phyloP scores from a whole-genome alignment of 1,140 invertebrate genomes.

The Heliconius himera region DNA sequence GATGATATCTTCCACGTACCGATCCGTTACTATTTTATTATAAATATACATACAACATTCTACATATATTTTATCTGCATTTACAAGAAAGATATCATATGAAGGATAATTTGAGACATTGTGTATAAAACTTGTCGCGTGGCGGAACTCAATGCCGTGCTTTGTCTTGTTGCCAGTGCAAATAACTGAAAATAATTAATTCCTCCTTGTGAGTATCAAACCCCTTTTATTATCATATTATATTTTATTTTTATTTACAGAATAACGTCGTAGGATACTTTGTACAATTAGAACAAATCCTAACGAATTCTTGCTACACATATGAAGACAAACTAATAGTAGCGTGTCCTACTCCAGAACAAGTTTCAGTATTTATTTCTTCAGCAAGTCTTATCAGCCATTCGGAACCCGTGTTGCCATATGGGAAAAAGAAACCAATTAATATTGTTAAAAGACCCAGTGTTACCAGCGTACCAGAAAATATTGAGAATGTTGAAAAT shows the following conservation, averaged over 20 bases:
- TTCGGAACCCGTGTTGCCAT: slow-evolving; percentile 71
- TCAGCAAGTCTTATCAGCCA: slow-evolving; percentile 85
- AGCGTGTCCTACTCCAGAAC: slow-evolving; percentile 94
- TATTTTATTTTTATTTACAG: slow-evolving; percentile 80
- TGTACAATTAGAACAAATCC: slow-evolving; percentile 90
- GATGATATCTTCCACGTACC: no score
- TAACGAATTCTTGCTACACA: slow-evolving; percentile 87
- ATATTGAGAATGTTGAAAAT: slow-evolving; percentile 9
- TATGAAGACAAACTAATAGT: slow-evolving; percentile 92
- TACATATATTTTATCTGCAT: no score
- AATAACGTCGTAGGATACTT: slow-evolving; percentile 94
- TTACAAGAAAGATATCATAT: no score
- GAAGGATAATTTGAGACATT: no score
- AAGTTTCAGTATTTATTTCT: slow-evolving; percentile 93
- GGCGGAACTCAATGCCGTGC: no score
- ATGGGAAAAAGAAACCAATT: slow-evolving; percentile 67
- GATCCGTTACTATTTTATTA: no score
- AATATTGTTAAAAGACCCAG: slow-evolving; percentile 65
- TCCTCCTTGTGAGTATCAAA: no score
- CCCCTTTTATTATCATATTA: no score
- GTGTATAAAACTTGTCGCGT: no score
- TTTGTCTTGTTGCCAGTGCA: no score
- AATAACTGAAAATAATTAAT: no score
- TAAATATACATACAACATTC: no score
- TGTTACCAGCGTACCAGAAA: slow-evolving; percentile 58